phyloP scores from a whole-genome alignment of 2,113 vertebrate species.

The Ctenomys sociabilis region DNA sequence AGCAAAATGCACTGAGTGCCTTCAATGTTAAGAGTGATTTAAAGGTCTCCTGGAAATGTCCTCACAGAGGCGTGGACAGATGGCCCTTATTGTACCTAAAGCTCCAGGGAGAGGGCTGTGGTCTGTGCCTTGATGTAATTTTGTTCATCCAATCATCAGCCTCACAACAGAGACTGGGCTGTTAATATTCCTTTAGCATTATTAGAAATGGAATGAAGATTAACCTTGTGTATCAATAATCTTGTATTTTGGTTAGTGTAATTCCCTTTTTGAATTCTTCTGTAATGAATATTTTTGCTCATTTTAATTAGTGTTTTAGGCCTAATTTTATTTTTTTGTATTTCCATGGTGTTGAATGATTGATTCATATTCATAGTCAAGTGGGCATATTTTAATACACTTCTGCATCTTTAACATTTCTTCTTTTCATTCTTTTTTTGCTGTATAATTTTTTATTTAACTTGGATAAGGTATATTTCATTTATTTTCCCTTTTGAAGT shows the following conservation, averaged over 20 bases:
- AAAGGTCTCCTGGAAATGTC: background rate
- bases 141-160: background rate
- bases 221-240: background rate
- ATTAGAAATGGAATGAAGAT: background rate
- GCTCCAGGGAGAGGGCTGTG: background rate
- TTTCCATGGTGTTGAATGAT: background rate
- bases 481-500: conserved; percentile 14
- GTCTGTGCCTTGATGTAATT: background rate
- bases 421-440: background rate
- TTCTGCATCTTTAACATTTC: background rate
- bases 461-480: background rate
- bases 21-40: no score
- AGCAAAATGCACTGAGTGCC: background rate
- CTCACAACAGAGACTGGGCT: background rate
- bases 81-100: background rate
- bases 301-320: background rate
- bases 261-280: background rate
- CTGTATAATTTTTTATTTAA: background rate
- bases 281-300: background rate
- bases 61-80: background rate
- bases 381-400: background rate
- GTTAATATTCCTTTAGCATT: background rate
- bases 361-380: background rate
- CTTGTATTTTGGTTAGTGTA: background rate
- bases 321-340: background rate